Evolutionary conservation across 2,888 invertebrate species (phyloP).

Genomic region (Oxytorus armatus): DNA sequence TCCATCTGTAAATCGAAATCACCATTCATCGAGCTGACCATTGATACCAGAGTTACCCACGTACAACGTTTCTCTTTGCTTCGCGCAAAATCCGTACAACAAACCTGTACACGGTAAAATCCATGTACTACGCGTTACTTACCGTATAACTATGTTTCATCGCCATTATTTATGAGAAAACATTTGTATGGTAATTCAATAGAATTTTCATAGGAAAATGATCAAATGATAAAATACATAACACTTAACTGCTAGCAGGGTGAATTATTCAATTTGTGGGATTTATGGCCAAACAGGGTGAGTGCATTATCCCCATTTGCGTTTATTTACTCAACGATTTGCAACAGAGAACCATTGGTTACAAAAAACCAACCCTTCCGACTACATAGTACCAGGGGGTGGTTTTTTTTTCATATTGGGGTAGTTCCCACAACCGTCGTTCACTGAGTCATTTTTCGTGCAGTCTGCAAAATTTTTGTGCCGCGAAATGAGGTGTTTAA

Average conservation of each 20-base stretch:
- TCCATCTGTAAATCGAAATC: slow-evolving; percentile 47
- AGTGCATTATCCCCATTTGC: too few relatives aligned
- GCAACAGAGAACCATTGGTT: too few relatives aligned
- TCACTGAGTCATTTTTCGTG: too few relatives aligned
- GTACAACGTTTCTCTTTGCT: slow-evolving; percentile 47
- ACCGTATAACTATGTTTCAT: slow-evolving; percentile 11
- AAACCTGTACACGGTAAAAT: slow-evolving; percentile 18
- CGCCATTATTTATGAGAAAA: slow-evolving; percentile 4
- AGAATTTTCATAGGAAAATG: neutral
- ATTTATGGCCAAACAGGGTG: neutral
- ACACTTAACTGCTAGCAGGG: slow-evolving; percentile 4
- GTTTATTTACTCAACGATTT: too few relatives aligned
- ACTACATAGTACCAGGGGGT: too few relatives aligned
- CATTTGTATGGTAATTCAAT: too few relatives aligned
- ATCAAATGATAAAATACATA: neutral
- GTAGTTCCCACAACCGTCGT: too few relatives aligned
- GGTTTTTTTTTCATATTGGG: too few relatives aligned
- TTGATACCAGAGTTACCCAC: slow-evolving; percentile 44
- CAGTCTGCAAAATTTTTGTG: too few relatives aligned
- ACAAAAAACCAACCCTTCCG: too few relatives aligned
- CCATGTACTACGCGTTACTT: too few relatives aligned
- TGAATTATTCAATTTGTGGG: slow-evolving; percentile 37
- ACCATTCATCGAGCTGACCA: slow-evolving; percentile 51
- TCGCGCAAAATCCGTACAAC: slow-evolving; percentile 46
- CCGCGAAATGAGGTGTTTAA: too few relatives aligned